Percentiles rank a stretch among this genome's conserved stretches.
Evolutionary conservation across 2,888 invertebrate species (phyloP).

Genomic region (Protophormia terraenovae): DNA sequence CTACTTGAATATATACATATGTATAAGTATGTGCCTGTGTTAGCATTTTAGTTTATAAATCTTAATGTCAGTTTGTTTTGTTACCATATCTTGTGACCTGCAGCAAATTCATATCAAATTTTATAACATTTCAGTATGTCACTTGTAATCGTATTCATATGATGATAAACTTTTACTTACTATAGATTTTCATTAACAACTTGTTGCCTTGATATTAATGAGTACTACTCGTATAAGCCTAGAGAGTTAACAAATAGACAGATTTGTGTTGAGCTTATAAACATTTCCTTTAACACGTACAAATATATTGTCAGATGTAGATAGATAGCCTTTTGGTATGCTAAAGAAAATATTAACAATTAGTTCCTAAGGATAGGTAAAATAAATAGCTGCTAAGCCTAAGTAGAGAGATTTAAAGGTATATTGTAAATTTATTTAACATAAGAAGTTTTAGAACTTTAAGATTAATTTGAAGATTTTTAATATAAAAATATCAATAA

Average conservation of each 20-base stretch:
- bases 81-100: constrained; percentile 16
- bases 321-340: background rate
- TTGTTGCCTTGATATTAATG: constrained; percentile 40
- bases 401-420: too few species aligned
- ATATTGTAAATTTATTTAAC: too few species aligned
- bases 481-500: too few species aligned
- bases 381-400: background rate
- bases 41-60: constrained; percentile 1
- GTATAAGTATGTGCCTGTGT: too few species aligned
- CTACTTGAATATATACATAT: background rate
- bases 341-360: background rate
- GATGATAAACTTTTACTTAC: constrained; percentile 17
- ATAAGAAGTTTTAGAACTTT: too few species aligned
- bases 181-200: constrained; percentile 54
- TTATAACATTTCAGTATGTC: constrained; percentile 29
- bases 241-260: background rate
- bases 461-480: too few species aligned
- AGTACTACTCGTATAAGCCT: constrained; percentile 7
- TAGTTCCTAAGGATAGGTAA: constrained; percentile 11
- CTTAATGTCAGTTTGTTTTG: constrained; percentile 20
- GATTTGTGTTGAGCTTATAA: background rate
- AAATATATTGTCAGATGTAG: background rate
- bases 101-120: constrained; percentile 35
- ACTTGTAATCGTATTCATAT: background rate
- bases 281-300: background rate